phyloP scores from a whole-genome alignment of 2,797 vertebrate genomes.

The Cheirogaleus major region DNA sequence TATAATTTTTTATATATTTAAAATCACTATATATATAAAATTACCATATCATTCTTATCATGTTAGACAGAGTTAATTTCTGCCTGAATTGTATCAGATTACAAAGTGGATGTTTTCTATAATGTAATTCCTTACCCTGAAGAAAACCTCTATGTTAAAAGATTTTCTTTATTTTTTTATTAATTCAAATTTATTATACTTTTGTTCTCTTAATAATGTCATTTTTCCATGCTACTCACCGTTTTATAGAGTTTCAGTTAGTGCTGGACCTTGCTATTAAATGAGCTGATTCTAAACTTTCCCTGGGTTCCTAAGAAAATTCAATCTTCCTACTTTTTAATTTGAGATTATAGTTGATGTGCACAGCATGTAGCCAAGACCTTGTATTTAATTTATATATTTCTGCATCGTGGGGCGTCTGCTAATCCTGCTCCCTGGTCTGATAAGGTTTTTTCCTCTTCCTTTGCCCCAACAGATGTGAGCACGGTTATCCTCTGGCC shows the following conservation, averaged over 20 bases:
- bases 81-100: background rate
- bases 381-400: background rate
- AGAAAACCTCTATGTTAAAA: background rate
- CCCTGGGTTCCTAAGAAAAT: background rate
- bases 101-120: background rate
- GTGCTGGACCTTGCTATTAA: background rate
- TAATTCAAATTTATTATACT: background rate
- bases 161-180: background rate
- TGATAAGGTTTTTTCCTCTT: background rate
- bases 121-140: background rate
- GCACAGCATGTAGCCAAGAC: background rate
- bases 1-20: background rate
- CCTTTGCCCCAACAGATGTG: background rate
- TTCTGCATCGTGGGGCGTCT: background rate
- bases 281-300: background rate
- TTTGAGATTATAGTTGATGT: background rate
- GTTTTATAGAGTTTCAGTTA: background rate
- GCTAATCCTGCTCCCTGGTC: background rate
- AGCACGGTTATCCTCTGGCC: background rate
- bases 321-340: constrained; percentile 4
- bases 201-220: background rate
- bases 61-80: background rate
- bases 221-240: background rate
- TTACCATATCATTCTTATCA: background rate
- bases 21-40: background rate